A percentile compares a stretch with the other conserved stretches of the same genome.
phyloP scores from a whole-genome alignment of 1,140 invertebrate species.

The Drosophila eugracilis region DNA sequence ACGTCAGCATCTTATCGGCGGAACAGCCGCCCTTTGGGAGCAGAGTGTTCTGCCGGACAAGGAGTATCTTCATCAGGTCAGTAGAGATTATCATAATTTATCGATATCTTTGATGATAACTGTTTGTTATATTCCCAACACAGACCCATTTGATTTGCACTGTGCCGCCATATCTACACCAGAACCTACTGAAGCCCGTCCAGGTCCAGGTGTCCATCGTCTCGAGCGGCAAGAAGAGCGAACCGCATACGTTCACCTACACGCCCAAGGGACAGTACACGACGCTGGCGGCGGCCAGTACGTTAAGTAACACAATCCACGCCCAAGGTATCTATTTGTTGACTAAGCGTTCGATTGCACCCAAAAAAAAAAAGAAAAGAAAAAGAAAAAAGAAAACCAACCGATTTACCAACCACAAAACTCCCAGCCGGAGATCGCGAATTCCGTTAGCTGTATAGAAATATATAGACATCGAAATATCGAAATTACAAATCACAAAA shows the following conservation, averaged over 20 bases:
- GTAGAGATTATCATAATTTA: too few species aligned
- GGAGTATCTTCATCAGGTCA: slow-evolving; percentile 92
- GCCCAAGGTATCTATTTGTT: slow-evolving; percentile 84
- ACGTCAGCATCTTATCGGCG: slow-evolving; percentile 64
- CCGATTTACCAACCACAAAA: slow-evolving; percentile 25
- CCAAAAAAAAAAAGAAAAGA: slow-evolving; percentile 1
- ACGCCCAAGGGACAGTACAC: slow-evolving; percentile 86
- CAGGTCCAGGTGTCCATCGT: slow-evolving; percentile 91
- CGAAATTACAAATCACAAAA: not conserved
- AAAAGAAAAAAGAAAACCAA: slow-evolving; percentile 7
- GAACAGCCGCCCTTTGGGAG: slow-evolving; percentile 88
- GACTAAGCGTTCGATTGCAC: slow-evolving; percentile 51
- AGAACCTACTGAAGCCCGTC: slow-evolving; percentile 88
- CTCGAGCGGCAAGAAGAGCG: slow-evolving; percentile 94
- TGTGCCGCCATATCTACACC: slow-evolving; percentile 92
- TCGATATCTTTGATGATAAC: not conserved
- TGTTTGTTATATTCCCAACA: slow-evolving; percentile 20
- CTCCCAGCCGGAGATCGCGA: slow-evolving; percentile 19
- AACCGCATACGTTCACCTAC: slow-evolving; percentile 94
- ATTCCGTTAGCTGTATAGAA: slow-evolving; percentile 15
- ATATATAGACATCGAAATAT: not conserved
- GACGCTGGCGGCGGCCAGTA: slow-evolving; percentile 78
- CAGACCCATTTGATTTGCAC: slow-evolving; percentile 97
- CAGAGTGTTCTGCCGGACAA: slow-evolving; percentile 92
- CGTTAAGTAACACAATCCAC: slow-evolving; percentile 77